Conservation (phyloP, 2,113 vertebrate species). For the Diadophis punctatus region DNA sequence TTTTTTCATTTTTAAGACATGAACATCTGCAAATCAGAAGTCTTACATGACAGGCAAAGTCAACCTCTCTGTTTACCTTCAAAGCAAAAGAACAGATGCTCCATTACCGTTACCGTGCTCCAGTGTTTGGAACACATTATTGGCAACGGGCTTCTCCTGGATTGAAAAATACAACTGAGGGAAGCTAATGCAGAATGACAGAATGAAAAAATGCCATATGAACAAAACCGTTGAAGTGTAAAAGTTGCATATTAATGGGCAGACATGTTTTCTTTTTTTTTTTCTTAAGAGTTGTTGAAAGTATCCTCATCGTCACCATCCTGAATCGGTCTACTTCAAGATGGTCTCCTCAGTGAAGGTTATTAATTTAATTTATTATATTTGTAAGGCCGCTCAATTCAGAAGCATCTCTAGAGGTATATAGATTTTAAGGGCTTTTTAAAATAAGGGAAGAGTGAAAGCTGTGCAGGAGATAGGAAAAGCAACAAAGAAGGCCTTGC, state of each 20-base stretch:
- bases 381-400: neutral
- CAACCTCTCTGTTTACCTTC: conserved; percentile 11
- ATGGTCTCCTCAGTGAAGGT: neutral
- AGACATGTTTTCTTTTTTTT: neutral
- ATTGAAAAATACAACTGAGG: neutral
- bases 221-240: conserved; percentile 21
- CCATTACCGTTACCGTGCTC: neutral
- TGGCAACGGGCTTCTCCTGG: neutral
- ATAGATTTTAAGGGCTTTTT: neutral
- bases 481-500: neutral
- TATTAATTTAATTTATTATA: neutral
- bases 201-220: neutral
- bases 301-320: neutral
- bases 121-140: conserved; percentile 29
- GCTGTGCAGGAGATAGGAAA: neutral
- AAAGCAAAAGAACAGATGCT: conserved; percentile 39
- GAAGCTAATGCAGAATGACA: conserved; percentile 16
- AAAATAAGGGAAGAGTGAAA: neutral
- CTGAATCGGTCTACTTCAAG: neutral
- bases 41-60: conserved; percentile 18
- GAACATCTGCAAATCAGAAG: conserved; percentile 52
- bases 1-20: conserved; percentile 42
- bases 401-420: neutral
- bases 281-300: neutral
- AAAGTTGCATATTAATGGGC: conserved; percentile 25